Evolutionary conservation across 2,113 vertebrate species (phyloP).

Genomic region (Phyllopteryx taeniolatus): DNA sequence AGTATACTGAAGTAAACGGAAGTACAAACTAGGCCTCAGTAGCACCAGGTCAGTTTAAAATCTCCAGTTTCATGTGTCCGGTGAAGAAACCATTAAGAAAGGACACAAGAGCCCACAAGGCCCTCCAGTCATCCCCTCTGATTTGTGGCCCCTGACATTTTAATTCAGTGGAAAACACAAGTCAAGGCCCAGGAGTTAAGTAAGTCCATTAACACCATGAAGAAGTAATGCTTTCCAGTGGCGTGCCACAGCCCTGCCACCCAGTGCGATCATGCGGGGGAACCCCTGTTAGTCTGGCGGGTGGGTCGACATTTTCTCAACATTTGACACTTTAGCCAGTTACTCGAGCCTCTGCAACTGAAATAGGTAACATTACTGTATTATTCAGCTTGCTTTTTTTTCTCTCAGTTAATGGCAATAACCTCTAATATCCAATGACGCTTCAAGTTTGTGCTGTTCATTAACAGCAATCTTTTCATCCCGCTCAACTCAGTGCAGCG

Average conservation of each 20-base stretch:
- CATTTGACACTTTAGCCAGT: slow-evolving; percentile 21
- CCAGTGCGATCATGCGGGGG: slow-evolving; percentile 53
- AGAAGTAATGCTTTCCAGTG: slow-evolving; percentile 61
- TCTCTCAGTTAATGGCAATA: neutral
- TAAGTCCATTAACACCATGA: slow-evolving; percentile 73
- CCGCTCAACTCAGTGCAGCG: no score
- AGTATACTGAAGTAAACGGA: slow-evolving; percentile 19
- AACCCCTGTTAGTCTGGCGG: slow-evolving; percentile 41
- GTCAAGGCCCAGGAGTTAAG: slow-evolving; percentile 69
- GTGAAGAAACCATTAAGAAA: slow-evolving; percentile 79
- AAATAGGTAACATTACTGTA: neutral
- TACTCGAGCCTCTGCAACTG: slow-evolving; percentile 14
- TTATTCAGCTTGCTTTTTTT: neutral
- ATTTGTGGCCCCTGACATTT: slow-evolving; percentile 76
- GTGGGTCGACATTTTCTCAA: slow-evolving; percentile 51
- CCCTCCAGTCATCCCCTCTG: slow-evolving; percentile 49
- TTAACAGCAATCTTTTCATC: no score
- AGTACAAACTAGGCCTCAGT: slow-evolving; percentile 42
- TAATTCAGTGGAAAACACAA: slow-evolving; percentile 76
- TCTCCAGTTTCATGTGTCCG: slow-evolving; percentile 74
- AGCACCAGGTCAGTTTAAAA: slow-evolving; percentile 58
- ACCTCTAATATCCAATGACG: no score
- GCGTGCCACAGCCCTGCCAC: slow-evolving; percentile 64
- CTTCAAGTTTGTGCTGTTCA: no score
- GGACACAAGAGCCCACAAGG: slow-evolving; percentile 55